phyloP scores from a whole-genome alignment of 2,888 invertebrate species.

The Tethea ocularis region DNA sequence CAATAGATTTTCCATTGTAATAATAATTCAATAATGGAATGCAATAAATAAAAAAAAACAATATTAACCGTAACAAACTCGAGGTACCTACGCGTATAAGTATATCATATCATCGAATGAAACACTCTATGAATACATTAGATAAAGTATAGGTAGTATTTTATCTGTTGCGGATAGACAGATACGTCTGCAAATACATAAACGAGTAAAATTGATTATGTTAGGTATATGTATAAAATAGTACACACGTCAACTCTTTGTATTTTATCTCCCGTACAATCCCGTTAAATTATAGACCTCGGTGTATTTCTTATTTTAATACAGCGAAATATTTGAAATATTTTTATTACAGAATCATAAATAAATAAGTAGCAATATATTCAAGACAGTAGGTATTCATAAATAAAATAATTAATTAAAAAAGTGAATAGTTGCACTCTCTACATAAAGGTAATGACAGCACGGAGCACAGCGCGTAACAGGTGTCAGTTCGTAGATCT shows the following conservation, averaged over 20 bases:
- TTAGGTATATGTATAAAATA: too few species aligned
- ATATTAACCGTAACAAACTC: too few species aligned
- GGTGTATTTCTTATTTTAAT: too few species aligned
- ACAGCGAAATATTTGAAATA: too few species aligned
- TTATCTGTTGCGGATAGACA: background rate
- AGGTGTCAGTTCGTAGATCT: conserved; percentile 40
- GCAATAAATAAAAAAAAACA: too few species aligned
- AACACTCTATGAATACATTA: background rate
- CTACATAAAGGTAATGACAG: background rate
- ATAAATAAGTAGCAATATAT: background rate
- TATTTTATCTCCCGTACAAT: too few species aligned
- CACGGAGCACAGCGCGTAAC: conserved; percentile 41
- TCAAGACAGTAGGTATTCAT: background rate
- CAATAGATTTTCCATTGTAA: too few species aligned
- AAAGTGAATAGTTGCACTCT: background rate
- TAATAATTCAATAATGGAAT: too few species aligned
- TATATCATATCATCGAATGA: background rate
- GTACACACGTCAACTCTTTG: too few species aligned
- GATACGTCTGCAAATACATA: background rate
- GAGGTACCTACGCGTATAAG: background rate
- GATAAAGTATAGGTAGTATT: background rate
- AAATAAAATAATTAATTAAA: background rate
- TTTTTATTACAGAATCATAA: too few species aligned
- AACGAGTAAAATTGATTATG: background rate
- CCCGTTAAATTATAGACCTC: too few species aligned